Conservation (phyloP, 2,113 vertebrate species). For the Aegotheles bennettii region DNA sequence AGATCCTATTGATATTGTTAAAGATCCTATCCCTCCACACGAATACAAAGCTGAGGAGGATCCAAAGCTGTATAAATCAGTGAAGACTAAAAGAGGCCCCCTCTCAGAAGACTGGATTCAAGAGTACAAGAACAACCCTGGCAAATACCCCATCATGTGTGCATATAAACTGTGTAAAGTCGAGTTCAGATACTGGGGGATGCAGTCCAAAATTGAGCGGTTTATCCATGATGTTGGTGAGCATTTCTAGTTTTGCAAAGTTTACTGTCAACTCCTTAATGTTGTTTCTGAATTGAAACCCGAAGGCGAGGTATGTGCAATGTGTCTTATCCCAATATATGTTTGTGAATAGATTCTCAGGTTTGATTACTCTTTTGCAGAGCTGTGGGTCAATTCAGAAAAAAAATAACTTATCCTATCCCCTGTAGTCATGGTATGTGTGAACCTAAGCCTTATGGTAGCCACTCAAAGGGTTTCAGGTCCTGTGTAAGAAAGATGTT, state of each 20-base stretch:
- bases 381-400: not conserved
- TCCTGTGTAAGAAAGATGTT: not conserved
- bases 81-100: conserved; percentile 90
- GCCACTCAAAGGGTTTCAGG: not conserved
- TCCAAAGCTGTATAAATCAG: conserved; percentile 88
- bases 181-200: conserved; percentile 99
- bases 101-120: conserved; percentile 92
- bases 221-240: conserved; percentile 98
- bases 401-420: not conserved
- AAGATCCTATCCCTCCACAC: conserved; percentile 86
- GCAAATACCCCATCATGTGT: conserved; percentile 90
- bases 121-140: conserved; percentile 82
- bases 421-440: fast-evolving
- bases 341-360: not conserved
- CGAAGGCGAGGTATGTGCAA: not conserved
- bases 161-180: conserved; percentile 99
- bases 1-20: conserved; percentile 97
- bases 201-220: conserved; percentile 98
- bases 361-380: not conserved
- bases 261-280: not conserved
- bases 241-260: conserved; percentile 15
- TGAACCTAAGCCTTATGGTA: not conserved
- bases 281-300: not conserved
- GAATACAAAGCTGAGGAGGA: conserved; percentile 97
- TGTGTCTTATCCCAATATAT: not conserved